Conservation (phyloP, 2,888 invertebrate genomes). For the Sussaba pulchella region DNA sequence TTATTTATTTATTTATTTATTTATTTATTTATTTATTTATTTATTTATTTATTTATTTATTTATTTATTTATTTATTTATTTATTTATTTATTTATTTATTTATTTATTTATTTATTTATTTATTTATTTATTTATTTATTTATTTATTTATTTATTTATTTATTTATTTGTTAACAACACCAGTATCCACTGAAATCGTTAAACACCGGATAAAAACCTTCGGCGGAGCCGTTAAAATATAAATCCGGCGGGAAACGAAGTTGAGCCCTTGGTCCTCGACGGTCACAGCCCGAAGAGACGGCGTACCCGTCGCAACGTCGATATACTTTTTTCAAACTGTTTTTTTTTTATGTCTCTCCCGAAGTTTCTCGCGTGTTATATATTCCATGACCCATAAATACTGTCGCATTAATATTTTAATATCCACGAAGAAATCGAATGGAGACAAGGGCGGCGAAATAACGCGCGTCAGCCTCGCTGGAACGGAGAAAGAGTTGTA, state of each 20-base stretch:
- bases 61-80: no score
- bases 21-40: no score
- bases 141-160: no score
- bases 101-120: no score
- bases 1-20: no score
- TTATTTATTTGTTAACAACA: no score
- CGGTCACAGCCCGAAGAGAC: not conserved
- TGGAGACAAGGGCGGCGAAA: constrained; percentile 46
- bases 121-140: no score
- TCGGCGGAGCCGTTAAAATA: constrained; percentile 48
- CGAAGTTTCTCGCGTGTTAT: constrained; percentile 13
- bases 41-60: no score
- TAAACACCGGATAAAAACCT: constrained; percentile 10
- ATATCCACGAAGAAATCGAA: constrained; percentile 65
- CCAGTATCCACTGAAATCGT: no score
- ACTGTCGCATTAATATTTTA: constrained; percentile 75
- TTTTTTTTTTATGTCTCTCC: constrained; percentile 67
- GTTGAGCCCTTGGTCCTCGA: constrained; percentile 32
- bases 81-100: no score
- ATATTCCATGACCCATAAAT: constrained; percentile 68
- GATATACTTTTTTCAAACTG: constrained; percentile 57
- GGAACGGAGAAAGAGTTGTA: constrained; percentile 39
- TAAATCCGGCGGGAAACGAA: constrained; percentile 38
- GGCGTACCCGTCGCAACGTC: not conserved
- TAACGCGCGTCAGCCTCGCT: not conserved